Evolutionary conservation across 2,113 vertebrate genomes (phyloP), one percentile per base, ranked within the genome.

Genomic region (Oryzias melastigma): DNA sequence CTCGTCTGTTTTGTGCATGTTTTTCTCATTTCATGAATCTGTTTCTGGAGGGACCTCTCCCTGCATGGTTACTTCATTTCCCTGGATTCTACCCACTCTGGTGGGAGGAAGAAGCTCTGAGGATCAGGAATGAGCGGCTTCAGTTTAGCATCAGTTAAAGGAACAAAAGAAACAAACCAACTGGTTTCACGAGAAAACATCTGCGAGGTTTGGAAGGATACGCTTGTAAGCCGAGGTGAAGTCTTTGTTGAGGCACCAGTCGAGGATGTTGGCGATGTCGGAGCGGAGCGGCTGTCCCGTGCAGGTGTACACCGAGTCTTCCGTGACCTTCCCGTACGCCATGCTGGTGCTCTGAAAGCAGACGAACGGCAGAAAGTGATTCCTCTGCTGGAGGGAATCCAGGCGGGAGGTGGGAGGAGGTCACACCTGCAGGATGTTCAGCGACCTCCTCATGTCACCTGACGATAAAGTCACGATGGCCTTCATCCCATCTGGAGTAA

Each of bases 171-270:
- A 22, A 22, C 22, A 22, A 22, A 22, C 22, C 22, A 22, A 3
- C 22, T 2, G 22, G 3, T 22, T 22, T 22, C 3, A 27, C 25
- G 5, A 5, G 4, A 5, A 6, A 27, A 5, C 4, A 7, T n/a
- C n/a, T n/a, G n/a, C n/a, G n/a, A n/a, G n/a, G 5, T 1, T 5
- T 15, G 5, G 35, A 89, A 93, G 93, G 96, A 98, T 98, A 99
- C 95, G 93, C 25, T 79, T 94, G 62, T 97, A 98, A 4, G 97
- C 95, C 0, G 93, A 71, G 68, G 92, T 95, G 66, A 99, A 99
- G 81, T 98, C 95, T 75, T 93, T 93, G 89, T 98, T 98, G 72
- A 99, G 85, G 82, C 97, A 94, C 97, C 97, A 99, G 85, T 99
- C 95, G 0, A 99, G 93, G 77, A 98, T 98, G 87, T 95, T 99